These are phyloP conservation scores for Larimichthys crocea DNA, from an alignment of 2,113 vertebrate genomes.

Conservation along the genomic window DNA sequence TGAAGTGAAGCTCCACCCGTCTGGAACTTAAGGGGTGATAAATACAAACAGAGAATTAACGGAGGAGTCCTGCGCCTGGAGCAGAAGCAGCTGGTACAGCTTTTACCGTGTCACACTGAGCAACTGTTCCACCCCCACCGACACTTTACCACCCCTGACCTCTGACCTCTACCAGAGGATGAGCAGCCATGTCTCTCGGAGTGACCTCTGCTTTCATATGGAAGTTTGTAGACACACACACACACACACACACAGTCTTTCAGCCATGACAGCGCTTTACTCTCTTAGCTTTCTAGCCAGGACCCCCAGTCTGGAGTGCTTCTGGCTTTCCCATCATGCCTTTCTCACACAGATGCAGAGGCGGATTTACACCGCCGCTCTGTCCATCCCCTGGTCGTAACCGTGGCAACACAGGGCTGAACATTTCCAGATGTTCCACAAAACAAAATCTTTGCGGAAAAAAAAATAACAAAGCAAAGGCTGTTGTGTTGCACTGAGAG, in stretches of 20 bases:
- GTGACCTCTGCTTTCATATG: slow-evolving; percentile 30
- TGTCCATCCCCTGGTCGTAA: not conserved
- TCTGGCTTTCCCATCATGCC: slow-evolving; percentile 28
- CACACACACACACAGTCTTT: slow-evolving; percentile 2
- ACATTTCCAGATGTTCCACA: slow-evolving; percentile 55
- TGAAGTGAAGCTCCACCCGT: not conserved
- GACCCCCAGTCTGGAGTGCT: not conserved
- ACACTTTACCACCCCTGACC: slow-evolving; percentile 47
- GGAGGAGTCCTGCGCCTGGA: slow-evolving; percentile 12
- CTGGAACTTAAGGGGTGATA: slow-evolving; percentile 9
- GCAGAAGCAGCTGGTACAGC: slow-evolving; percentile 53
- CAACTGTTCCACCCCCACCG: slow-evolving; percentile 33
- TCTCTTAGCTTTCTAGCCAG: not conserved
- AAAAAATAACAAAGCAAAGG: slow-evolving; percentile 18
- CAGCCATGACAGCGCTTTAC: not conserved
- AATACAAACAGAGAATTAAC: slow-evolving; percentile 27
- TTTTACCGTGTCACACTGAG: slow-evolving; percentile 39
- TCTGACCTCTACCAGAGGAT: slow-evolving; percentile 47
- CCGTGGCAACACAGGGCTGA: slow-evolving; percentile 17
- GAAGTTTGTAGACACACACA: slow-evolving; percentile 22
- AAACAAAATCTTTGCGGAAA: not conserved
- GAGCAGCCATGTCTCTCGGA: slow-evolving; percentile 25
- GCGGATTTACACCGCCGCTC: slow-evolving; percentile 7
- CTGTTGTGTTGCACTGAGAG: slow-evolving; percentile 6
- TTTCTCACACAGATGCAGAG: not conserved